phyloP scores from a whole-genome alignment of 2,888 invertebrate species.

The Aphidius colemani region DNA sequence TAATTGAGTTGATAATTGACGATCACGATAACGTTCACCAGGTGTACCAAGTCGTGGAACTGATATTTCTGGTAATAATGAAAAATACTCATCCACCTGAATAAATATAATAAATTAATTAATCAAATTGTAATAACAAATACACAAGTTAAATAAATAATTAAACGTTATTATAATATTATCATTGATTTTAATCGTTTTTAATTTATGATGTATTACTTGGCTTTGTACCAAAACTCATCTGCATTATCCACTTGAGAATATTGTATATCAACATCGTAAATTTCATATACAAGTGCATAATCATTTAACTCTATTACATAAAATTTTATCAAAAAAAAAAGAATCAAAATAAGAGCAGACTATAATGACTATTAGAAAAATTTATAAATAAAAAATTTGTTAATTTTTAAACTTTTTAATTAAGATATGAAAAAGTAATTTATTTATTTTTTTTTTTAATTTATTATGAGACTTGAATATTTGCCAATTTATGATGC shows the following conservation, averaged over 20 bases:
- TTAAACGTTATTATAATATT: conserved; percentile 1
- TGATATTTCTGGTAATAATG: conserved; percentile 73
- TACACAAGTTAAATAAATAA: not conserved
- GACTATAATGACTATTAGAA: too few relatives aligned
- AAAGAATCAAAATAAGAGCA: too few relatives aligned
- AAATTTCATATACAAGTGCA: conserved; percentile 33
- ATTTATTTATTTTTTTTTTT: too few relatives aligned
- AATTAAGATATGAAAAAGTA: too few relatives aligned
- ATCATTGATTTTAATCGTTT: conserved; percentile 14
- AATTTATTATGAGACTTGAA: too few relatives aligned
- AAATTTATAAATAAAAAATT: too few relatives aligned
- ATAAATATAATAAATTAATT: conserved; percentile 37
- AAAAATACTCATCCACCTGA: conserved; percentile 92
- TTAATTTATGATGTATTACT: conserved; percentile 13
- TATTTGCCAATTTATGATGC: too few relatives aligned
- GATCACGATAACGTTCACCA: conserved; percentile 80
- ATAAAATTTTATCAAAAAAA: too few relatives aligned
- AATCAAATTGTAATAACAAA: conserved; percentile 28
- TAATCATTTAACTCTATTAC: not conserved
- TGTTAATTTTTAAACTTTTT: too few relatives aligned
- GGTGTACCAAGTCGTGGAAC: conserved; percentile 75
- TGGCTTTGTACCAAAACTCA: conserved; percentile 16
- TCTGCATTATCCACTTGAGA: conserved; percentile 15
- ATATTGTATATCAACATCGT: conserved; percentile 36
- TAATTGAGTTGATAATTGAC: conserved; percentile 84